Percentiles rank a stretch among this genome's conserved stretches.
Evolutionary conservation across 1,140 invertebrate genomes (phyloP).

Genomic region (Phortica variegata): DNA sequence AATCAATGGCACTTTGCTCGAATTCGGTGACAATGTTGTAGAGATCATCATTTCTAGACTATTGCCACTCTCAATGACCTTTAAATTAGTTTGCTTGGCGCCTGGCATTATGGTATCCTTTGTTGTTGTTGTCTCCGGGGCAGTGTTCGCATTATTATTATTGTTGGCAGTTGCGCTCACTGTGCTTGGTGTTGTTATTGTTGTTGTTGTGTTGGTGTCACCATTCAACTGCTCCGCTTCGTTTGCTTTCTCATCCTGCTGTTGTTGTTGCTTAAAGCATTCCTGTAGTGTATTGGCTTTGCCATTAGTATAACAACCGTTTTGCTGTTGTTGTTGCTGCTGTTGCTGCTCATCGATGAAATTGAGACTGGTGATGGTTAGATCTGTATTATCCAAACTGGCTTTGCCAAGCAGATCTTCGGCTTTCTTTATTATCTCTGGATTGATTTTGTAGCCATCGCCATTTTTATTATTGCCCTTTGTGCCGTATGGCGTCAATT

Average conservation of each 20-base stretch:
- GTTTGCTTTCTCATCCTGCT: conserved; percentile 12
- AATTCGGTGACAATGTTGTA: conserved; percentile 68
- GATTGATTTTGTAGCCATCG: conserved; percentile 53
- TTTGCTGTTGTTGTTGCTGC: conserved; percentile 33
- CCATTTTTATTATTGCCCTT: conserved; percentile 40
- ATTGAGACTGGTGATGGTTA: conserved; percentile 64
- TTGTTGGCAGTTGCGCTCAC: not conserved
- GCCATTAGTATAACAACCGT: conserved; percentile 20
- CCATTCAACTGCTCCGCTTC: conserved; percentile 31
- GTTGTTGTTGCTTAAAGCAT: conserved; percentile 37
- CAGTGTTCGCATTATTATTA: conserved; percentile 3
- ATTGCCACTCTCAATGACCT: conserved; percentile 57
- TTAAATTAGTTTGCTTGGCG: too few relatives aligned
- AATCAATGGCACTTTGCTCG: conserved; percentile 72
- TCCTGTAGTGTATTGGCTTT: conserved; percentile 27
- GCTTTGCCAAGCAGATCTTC: conserved; percentile 54
- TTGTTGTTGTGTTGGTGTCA: conserved; percentile 1
- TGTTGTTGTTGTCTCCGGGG: conserved; percentile 19
- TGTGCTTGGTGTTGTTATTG: conserved; percentile 1
- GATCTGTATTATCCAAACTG: conserved; percentile 61
- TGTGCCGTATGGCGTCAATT: conserved; percentile 39
- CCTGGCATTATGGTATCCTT: too few relatives aligned
- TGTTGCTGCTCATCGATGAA: conserved; percentile 62
- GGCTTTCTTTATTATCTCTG: conserved; percentile 51
- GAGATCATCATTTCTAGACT: conserved; percentile 52